phyloP scores from a whole-genome alignment of 2,113 vertebrate species.

The Platysternon megacephalum region DNA sequence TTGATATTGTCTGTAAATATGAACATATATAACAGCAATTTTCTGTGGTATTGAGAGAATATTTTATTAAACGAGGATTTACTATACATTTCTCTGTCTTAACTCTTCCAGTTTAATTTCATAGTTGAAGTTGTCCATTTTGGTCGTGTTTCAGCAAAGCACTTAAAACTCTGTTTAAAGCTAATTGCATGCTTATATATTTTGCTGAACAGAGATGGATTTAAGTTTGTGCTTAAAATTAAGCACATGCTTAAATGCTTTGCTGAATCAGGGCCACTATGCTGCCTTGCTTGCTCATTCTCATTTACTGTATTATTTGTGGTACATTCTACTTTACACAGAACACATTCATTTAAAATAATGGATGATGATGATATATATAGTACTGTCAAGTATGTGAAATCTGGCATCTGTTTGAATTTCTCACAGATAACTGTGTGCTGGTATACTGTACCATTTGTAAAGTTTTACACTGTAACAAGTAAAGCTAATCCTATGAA shows the following conservation, averaged over 20 bases:
- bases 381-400: background rate
- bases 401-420: constrained; percentile 1
- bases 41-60: background rate
- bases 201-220: background rate
- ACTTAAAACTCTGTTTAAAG: background rate
- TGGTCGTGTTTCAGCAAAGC: fast-evolving
- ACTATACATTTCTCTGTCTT: constrained; percentile 4
- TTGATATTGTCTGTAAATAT: background rate
- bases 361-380: background rate
- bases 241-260: background rate
- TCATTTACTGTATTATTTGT: constrained; percentile 28
- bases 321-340: background rate
- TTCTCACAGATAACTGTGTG: constrained; percentile 1
- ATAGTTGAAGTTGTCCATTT: background rate
- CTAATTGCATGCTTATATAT: fast-evolving
- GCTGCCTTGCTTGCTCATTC: background rate
- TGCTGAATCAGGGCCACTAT: background rate
- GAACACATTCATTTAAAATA: constrained; percentile 8
- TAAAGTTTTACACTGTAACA: constrained; percentile 20
- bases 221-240: background rate
- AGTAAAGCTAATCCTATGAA: constrained; percentile 25
- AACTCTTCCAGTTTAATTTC: background rate
- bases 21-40: constrained; percentile 12
- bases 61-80: constrained; percentile 21
- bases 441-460: background rate